Conservation (phyloP, 2,888 invertebrate genomes). For the Taphrorychus bicolor region DNA sequence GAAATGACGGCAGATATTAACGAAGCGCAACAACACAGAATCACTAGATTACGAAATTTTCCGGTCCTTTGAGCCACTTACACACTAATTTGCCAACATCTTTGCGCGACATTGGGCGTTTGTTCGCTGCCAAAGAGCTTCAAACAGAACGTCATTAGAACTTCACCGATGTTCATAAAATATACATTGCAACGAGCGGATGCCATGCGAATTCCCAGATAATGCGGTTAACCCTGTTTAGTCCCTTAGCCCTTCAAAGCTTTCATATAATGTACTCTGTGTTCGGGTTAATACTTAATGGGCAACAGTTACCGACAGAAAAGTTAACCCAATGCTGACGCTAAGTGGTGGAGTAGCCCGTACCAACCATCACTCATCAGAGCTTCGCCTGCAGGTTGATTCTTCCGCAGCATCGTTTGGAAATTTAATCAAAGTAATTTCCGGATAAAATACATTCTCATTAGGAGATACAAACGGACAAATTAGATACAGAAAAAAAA, state of each 20-base stretch:
- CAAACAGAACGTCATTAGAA: constrained; percentile 62
- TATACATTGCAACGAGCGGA: constrained; percentile 53
- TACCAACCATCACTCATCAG: background rate
- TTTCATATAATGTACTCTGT: constrained; percentile 1
- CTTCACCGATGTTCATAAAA: constrained; percentile 62
- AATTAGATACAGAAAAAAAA: constrained; percentile 29
- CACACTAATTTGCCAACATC: constrained; percentile 16
- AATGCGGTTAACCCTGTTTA: constrained; percentile 50
- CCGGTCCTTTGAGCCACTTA: constrained; percentile 26
- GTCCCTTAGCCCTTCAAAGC: constrained; percentile 5
- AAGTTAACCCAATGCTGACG: background rate
- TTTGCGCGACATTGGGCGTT: constrained; percentile 40
- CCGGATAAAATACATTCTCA: constrained; percentile 11
- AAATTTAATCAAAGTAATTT: constrained; percentile 14
- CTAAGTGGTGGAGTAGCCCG: background rate
- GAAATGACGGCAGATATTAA: background rate
- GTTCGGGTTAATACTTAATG: background rate
- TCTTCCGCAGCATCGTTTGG: background rate
- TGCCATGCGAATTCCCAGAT: constrained; percentile 44
- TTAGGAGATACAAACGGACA: constrained; percentile 31
- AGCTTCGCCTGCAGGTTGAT: background rate
- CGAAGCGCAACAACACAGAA: background rate
- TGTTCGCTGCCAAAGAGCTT: constrained; percentile 55
- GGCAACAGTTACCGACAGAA: background rate
- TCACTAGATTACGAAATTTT: constrained; percentile 11